Percentiles rank a stretch among this genome's conserved stretches.
phyloP scores from a whole-genome alignment of 1,140 invertebrate genomes.

The Ips nitidus region DNA sequence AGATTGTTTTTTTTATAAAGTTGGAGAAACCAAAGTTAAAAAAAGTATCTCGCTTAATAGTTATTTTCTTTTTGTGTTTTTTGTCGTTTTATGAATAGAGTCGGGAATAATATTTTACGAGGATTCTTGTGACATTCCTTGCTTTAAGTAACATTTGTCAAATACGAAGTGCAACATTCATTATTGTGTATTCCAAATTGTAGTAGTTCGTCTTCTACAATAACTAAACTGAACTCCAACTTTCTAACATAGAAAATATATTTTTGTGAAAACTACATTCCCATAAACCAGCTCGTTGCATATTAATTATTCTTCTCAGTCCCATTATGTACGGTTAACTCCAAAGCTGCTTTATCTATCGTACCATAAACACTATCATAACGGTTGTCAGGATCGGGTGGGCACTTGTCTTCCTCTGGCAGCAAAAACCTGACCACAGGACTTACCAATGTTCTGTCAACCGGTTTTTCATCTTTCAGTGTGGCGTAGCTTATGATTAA shows the following conservation, averaged over 20 bases:
- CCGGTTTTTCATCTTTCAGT: constrained; percentile 37
- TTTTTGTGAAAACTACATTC: constrained; percentile 1
- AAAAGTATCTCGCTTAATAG: too few species aligned
- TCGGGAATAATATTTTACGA: too few species aligned
- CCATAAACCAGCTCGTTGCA: not conserved
- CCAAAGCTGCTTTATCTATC: not conserved
- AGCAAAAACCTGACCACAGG: constrained; percentile 42
- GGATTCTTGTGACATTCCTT: too few species aligned
- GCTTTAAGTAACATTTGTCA: too few species aligned
- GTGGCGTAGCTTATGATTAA: constrained; percentile 45
- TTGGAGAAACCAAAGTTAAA: too few species aligned
- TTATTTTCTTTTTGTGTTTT: too few species aligned
- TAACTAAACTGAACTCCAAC: too few species aligned
- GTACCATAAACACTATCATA: not conserved
- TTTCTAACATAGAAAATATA: not conserved
- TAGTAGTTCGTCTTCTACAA: too few species aligned
- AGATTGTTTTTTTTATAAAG: too few species aligned
- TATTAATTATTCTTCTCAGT: not conserved
- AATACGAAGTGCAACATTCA: too few species aligned
- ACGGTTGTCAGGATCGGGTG: not conserved
- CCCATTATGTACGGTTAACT: not conserved
- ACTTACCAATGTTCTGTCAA: constrained; percentile 43
- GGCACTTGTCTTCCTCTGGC: constrained; percentile 18
- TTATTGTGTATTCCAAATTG: too few species aligned
- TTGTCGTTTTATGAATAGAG: too few species aligned